Base-by-base conservation (phyloP, 2,797 vertebrate species). In the Gadopsis marmoratus region DNA sequence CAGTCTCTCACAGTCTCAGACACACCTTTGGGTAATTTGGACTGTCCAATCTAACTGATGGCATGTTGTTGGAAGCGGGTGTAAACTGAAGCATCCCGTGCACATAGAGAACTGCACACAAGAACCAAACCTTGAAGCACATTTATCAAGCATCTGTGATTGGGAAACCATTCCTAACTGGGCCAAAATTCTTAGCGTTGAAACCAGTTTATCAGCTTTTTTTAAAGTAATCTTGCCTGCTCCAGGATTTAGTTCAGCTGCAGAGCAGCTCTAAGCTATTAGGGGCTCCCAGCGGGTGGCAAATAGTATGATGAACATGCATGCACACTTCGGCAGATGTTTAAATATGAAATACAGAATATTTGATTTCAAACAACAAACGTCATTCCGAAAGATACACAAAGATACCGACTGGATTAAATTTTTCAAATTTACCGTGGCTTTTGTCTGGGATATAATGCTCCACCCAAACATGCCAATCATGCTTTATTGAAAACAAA, bases 1-100 rank as follows among this genome's bases (percentile, higher is more conserved):
- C 70, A 68, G 84, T 88, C 77, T 13, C 23, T 89, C 87, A 77
- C 69, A 31, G 23, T 66, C 59, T 74, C 66, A 39, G 54, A 47
- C 58, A 48, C 74, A 71, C 53, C 64, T 76, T 72, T 76, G 21
- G 72, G 69, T 74, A 26, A 67, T 77, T 78, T 29, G 76, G n/a
- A 74, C 48, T 55, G 55, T 63, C 60, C 71, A 19, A 43, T 74
- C 5, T 31, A 61, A 69, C 59, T 17, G 26, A 69, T 67, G 43
- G 35, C 65, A 33, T 26, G 66, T 58, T 68, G 67, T 41, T 62
- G 5, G 9, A 75, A 59, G 33, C 26, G 41, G 59, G 35, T 60
- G 65, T 37, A 39, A 45, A 58, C 10, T 23, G 37, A 58, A 29
- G 31, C 47, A 13, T 11, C 14, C 0, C 21, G n/a, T 12, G 39